Evolutionary conservation across 2,113 vertebrate genomes (phyloP).

Genomic region (Castor canadensis): DNA sequence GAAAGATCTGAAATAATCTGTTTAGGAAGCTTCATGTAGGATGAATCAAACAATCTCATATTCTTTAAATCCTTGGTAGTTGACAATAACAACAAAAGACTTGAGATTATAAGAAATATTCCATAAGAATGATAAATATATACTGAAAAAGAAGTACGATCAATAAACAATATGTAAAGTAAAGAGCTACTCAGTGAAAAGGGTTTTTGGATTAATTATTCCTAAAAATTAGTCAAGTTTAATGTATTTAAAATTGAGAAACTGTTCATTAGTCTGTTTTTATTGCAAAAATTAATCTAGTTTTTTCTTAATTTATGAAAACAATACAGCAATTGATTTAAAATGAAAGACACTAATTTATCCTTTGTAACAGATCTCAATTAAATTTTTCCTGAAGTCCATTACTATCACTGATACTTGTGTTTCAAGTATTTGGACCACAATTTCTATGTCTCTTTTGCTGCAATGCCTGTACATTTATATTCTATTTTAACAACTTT

Average conservation of each 20-base stretch:
- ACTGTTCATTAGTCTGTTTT: not conserved
- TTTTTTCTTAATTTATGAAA: not conserved
- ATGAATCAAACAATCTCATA: not conserved
- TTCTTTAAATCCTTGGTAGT: not conserved
- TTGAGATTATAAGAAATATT: not conserved
- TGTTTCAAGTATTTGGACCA: not conserved
- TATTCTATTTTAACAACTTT: too few relatives aligned
- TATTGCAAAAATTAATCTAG: not conserved
- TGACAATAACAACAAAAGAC: not conserved
- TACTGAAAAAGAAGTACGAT: not conserved
- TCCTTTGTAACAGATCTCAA: not conserved
- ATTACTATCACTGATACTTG: not conserved
- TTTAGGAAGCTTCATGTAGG: not conserved
- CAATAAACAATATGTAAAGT: not conserved
- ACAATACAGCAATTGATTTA: not conserved
- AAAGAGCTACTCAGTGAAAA: not conserved
- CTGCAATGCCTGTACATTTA: too few relatives aligned
- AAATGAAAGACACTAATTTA: not conserved
- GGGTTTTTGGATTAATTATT: not conserved
- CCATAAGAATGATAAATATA: not conserved
- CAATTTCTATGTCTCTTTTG: not conserved
- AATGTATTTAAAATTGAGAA: not conserved
- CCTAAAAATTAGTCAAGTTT: not conserved
- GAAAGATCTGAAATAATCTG: not conserved
- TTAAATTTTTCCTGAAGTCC: not conserved